Evolutionary conservation across 2,797 vertebrate species (phyloP).

Genomic region (Melanotaenia maccullochi): DNA sequence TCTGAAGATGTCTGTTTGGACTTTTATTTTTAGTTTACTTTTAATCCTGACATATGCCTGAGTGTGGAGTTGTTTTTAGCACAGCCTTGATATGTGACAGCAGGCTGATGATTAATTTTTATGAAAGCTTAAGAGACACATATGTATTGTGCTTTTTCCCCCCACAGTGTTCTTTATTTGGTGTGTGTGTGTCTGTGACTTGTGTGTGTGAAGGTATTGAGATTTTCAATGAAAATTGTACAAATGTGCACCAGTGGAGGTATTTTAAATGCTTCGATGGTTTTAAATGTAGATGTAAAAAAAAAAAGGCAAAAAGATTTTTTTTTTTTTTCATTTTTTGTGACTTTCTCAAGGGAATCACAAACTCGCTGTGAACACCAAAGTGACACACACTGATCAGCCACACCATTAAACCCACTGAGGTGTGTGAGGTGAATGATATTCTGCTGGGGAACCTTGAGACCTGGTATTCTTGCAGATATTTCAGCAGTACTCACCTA

Average conservation of each 20-base stretch:
- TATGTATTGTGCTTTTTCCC: not conserved
- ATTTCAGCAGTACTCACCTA: not conserved
- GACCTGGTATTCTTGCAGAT: not conserved
- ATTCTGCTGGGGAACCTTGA: not conserved
- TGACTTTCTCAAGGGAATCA: not conserved
- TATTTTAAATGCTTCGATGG: constrained; percentile 12
- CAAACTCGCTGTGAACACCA: constrained; percentile 17
- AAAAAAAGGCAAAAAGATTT: not conserved
- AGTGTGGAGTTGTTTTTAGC: constrained; percentile 38
- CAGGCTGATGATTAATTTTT: constrained; percentile 33
- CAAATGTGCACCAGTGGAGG: not conserved
- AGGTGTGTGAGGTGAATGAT: not conserved
- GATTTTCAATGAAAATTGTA: not conserved
- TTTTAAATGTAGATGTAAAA: constrained; percentile 2
- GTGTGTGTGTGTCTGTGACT: too few relatives aligned
- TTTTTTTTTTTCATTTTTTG: not conserved
- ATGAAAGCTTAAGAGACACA: constrained; percentile 34
- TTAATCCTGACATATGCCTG: constrained; percentile 22
- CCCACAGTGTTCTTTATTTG: constrained; percentile 1
- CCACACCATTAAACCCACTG: not conserved
- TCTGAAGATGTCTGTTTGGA: constrained; percentile 35
- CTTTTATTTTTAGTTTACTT: constrained; percentile 55
- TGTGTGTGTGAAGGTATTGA: not conserved
- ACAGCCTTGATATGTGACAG: constrained; percentile 44
- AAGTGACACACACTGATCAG: not conserved